phyloP scores from a whole-genome alignment of 2,797 vertebrate species.

The Echiichthys vipera region DNA sequence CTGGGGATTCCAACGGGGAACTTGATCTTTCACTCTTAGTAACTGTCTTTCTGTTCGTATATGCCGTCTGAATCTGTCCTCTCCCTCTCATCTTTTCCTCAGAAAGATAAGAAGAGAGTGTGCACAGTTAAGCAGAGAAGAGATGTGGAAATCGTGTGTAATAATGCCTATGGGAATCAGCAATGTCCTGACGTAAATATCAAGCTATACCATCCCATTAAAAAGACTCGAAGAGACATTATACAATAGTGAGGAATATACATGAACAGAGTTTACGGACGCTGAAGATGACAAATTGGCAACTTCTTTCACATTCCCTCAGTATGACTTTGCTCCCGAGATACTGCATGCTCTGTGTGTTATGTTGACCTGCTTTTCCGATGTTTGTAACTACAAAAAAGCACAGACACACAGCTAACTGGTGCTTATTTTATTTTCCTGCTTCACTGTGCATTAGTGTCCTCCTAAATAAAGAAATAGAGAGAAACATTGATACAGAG shows the following conservation, averaged over 20 bases:
- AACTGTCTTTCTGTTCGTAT: constrained; percentile 18
- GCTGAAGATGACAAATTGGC: constrained; percentile 32
- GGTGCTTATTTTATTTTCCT: constrained; percentile 59
- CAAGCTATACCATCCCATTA: constrained; percentile 12
- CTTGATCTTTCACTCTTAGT: constrained; percentile 38
- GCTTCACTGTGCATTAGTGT: constrained; percentile 66
- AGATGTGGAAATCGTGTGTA: constrained; percentile 29
- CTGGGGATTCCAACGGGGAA: constrained; percentile 34
- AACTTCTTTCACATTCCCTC: constrained; percentile 17
- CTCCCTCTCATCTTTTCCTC: constrained; percentile 2
- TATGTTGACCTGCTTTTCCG: constrained; percentile 49
- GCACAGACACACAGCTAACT: constrained; percentile 44
- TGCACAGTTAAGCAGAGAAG: not conserved
- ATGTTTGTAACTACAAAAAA: constrained; percentile 30
- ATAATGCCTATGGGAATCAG: constrained; percentile 21
- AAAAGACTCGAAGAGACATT: constrained; percentile 1
- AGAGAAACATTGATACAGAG: constrained; percentile 34
- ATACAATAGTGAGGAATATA: not conserved
- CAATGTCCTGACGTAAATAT: not conserved
- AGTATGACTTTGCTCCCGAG: constrained; percentile 23
- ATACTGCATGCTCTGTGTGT: constrained; percentile 12
- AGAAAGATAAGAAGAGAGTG: constrained; percentile 4
- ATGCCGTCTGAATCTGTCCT: not conserved
- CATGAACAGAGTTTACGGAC: constrained; percentile 3
- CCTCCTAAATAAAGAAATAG: constrained; percentile 56